These are phyloP conservation scores for Asteroscopus sphinx DNA, from an alignment of 2,888 invertebrate genomes.

Conservation along the genomic window DNA sequence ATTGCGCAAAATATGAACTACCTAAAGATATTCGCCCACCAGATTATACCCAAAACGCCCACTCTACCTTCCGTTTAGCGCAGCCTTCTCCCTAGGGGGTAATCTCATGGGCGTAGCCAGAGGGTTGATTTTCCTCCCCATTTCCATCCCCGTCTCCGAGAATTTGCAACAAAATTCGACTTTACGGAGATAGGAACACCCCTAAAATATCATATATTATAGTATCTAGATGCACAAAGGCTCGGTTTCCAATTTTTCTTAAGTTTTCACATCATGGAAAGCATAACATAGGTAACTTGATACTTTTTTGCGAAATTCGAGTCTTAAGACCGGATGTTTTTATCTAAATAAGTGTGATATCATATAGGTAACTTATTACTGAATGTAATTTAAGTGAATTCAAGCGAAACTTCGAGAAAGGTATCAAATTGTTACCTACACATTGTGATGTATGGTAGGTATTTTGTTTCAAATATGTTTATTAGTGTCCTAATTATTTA, in stretches of 20 bases:
- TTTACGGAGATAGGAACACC: constrained; percentile 6
- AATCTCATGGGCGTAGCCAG: constrained; percentile 47
- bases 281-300: neutral
- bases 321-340: constrained; percentile 62
- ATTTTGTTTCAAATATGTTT: constrained; percentile 7
- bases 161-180: constrained; percentile 26
- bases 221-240: too few relatives aligned
- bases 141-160: constrained; percentile 30
- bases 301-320: constrained; percentile 63
- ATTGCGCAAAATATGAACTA: too few relatives aligned
- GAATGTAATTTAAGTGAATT: constrained; percentile 40
- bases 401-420: constrained; percentile 26
- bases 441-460: constrained; percentile 1
- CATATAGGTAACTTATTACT: constrained; percentile 35
- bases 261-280: neutral
- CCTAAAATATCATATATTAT: neutral
- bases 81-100: constrained; percentile 39
- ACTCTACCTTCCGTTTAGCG: constrained; percentile 22
- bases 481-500: too few relatives aligned
- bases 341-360: constrained; percentile 60
- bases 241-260: neutral
- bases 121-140: constrained; percentile 24
- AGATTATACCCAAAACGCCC: constrained; percentile 23
- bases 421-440: constrained; percentile 39
- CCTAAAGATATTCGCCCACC: neutral